phyloP scores from a whole-genome alignment of 2,888 invertebrate genomes.

The Nomada ferruginata region DNA sequence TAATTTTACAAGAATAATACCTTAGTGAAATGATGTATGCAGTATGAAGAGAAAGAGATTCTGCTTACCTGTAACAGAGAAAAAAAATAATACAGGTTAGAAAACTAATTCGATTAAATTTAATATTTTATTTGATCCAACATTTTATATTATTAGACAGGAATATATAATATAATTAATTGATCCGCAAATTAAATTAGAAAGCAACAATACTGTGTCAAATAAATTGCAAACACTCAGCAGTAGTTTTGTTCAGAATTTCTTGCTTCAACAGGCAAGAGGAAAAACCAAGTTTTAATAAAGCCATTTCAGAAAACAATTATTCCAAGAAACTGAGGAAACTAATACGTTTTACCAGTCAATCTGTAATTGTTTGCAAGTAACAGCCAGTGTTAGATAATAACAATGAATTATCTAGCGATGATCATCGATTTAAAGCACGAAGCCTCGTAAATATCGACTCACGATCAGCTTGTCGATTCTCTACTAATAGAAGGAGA shows the following conservation, averaged over 20 bases:
- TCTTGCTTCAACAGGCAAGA: not conserved
- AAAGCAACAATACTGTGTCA: too few relatives aligned
- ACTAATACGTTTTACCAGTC: not conserved
- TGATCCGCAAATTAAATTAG: too few relatives aligned
- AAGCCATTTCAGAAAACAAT: not conserved
- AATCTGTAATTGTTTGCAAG: slow-evolving; percentile 5
- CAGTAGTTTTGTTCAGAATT: not conserved
- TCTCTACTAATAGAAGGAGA: slow-evolving; percentile 44
- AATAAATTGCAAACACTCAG: not conserved
- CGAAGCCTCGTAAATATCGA: slow-evolving; percentile 50
- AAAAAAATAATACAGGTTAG: not conserved
- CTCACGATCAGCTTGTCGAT: slow-evolving; percentile 45
- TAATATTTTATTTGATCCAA: too few relatives aligned
- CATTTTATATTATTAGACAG: too few relatives aligned
- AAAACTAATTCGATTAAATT: not conserved
- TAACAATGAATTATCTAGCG: slow-evolving; percentile 39
- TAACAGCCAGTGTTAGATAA: not conserved
- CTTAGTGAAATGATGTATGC: not conserved
- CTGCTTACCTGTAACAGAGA: slow-evolving; percentile 74
- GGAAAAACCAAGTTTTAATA: not conserved
- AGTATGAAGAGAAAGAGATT: slow-evolving; percentile 8
- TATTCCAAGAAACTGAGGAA: not conserved
- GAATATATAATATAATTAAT: too few relatives aligned
- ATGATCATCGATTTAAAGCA: slow-evolving; percentile 32
- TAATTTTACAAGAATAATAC: slow-evolving; percentile 3